Evolutionary conservation across 2,113 vertebrate species (phyloP).

Genomic region (Phyllostomus hastatus): DNA sequence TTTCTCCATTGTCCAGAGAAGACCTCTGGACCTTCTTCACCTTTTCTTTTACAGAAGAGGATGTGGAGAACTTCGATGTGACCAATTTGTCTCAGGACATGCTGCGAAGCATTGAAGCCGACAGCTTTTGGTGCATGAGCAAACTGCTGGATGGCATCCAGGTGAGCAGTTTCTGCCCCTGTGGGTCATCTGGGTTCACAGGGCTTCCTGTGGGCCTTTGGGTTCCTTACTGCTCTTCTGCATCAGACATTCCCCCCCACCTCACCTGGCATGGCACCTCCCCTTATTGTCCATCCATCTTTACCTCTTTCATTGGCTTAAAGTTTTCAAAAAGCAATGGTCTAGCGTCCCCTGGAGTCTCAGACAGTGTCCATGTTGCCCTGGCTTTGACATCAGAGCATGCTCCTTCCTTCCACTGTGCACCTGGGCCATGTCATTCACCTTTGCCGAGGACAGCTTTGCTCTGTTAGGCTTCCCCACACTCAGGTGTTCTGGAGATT

Average conservation of each 20-base stretch:
- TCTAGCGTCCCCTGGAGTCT: background rate
- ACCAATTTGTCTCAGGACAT: slow-evolving; percentile 90
- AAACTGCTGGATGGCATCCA: slow-evolving; percentile 98
- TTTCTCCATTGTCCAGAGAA: slow-evolving; percentile 34
- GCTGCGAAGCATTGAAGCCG: slow-evolving; percentile 95
- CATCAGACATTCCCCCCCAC: background rate
- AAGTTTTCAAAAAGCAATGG: background rate
- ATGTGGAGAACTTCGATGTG: slow-evolving; percentile 97
- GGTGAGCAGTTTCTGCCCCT: slow-evolving; percentile 76
- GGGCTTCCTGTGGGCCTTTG: background rate
- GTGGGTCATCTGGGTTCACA: fast-evolving
- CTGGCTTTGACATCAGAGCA: background rate
- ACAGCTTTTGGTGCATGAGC: slow-evolving; percentile 99
- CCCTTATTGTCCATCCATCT: background rate
- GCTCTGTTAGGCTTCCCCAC: background rate
- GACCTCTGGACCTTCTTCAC: slow-evolving; percentile 49
- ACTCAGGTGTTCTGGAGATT: background rate
- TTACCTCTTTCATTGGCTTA: background rate
- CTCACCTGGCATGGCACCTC: background rate
- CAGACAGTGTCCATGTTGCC: background rate
- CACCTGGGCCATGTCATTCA: background rate
- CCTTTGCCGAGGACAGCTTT: background rate
- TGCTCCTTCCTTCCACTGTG: background rate
- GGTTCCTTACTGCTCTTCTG: background rate
- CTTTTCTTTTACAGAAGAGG: slow-evolving; percentile 87